These are phyloP conservation scores for Rhea pennata DNA, from an alignment of 2,113 vertebrate species.

Conservation along the genomic window DNA sequence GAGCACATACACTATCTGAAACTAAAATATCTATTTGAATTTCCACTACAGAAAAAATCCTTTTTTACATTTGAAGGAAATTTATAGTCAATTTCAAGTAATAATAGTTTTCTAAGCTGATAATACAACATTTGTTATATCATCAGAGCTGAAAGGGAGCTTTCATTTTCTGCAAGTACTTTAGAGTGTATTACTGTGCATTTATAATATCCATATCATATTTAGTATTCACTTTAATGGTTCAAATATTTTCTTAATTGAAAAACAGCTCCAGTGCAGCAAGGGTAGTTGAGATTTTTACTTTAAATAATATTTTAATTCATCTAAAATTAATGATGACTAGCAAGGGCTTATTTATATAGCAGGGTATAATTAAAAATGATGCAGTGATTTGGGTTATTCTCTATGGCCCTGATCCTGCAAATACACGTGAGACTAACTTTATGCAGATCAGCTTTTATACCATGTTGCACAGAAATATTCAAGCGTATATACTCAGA, in stretches of 20 bases:
- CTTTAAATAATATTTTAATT: conserved; percentile 42
- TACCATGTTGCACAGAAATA: not conserved
- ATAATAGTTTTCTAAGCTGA: not conserved
- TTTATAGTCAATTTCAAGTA: not conserved
- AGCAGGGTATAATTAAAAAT: conserved; percentile 25
- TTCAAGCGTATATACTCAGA: not conserved
- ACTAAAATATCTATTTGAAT: not conserved
- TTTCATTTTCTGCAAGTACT: conserved; percentile 15
- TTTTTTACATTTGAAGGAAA: not conserved
- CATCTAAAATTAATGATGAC: conserved; percentile 22
- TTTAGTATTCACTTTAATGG: conserved; percentile 22
- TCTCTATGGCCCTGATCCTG: not conserved
- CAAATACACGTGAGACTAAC: not conserved
- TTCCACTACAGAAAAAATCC: not conserved
- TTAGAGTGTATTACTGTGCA: not conserved
- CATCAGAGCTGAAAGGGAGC: not conserved
- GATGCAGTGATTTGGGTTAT: conserved; percentile 15
- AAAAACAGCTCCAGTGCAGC: conserved; percentile 15
- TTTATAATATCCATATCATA: not conserved
- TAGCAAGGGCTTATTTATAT: not conserved
- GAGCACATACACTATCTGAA: not conserved
- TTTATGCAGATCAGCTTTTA: not conserved
- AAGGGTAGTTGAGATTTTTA: conserved; percentile 18
- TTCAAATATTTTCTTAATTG: conserved; percentile 47
- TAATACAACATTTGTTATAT: not conserved